A percentile compares a stretch with the other conserved stretches of the same genome.
Conservation (phyloP, 2,888 invertebrate genomes). For the Phania funesta region DNA sequence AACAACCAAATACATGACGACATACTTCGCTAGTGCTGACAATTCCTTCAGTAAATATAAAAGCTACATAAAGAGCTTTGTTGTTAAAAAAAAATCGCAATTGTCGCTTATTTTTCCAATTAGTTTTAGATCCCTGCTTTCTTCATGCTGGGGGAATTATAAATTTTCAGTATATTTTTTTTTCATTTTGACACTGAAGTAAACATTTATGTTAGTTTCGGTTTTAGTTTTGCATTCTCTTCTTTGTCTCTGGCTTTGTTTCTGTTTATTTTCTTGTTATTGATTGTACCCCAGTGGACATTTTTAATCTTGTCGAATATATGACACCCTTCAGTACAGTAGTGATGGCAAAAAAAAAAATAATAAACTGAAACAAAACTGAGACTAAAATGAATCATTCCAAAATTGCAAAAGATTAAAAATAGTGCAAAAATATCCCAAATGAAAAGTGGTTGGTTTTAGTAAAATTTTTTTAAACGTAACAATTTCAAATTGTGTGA, state of each 20-base stretch:
- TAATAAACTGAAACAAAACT: not conserved
- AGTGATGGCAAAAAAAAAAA: constrained; percentile 6
- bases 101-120: no score
- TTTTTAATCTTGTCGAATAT: constrained; percentile 65
- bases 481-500: constrained; percentile 52
- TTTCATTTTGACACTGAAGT: no score
- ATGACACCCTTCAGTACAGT: constrained; percentile 58
- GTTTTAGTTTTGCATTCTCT: not conserved
- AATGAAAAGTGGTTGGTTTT: constrained; percentile 35
- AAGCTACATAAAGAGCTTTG: no score
- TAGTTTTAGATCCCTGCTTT: no score
- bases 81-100: no score
- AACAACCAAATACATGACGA: no score
- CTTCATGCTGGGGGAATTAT: no score
- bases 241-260: not conserved
- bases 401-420: constrained; percentile 13
- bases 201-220: not conserved
- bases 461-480: constrained; percentile 11
- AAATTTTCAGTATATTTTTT: no score
- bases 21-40: no score
- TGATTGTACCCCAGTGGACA: constrained; percentile 51
- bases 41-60: no score
- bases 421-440: constrained; percentile 21
- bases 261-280: constrained; percentile 8
- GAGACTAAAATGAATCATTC: constrained; percentile 41